These are phyloP conservation scores for Buathra laborator DNA, from an alignment of 2,888 invertebrate species.

Conservation along the genomic window DNA sequence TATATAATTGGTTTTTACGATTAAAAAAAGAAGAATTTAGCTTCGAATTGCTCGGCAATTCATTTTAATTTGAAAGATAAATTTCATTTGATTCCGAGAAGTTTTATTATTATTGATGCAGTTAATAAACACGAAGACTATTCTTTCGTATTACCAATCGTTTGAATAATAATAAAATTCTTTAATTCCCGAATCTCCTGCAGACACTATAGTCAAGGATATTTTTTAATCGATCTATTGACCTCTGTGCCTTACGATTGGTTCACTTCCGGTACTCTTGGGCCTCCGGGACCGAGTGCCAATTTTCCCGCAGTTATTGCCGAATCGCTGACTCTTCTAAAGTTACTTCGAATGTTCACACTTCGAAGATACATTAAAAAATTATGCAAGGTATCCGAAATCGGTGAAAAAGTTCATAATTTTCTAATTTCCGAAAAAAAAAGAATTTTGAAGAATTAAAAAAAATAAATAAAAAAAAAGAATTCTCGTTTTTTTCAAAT, in stretches of 20 bases:
- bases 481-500: neutral
- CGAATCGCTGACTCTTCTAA: conserved; percentile 77
- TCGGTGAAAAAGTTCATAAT: neutral
- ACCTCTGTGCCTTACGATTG: conserved; percentile 80
- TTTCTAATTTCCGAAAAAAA: too few species aligned
- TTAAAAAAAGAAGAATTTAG: neutral
- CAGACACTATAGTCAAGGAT: conserved; percentile 81
- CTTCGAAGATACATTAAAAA: conserved; percentile 75
- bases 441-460: neutral
- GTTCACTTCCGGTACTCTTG: conserved; percentile 68
- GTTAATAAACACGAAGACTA: neutral
- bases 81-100: neutral
- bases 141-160: neutral
- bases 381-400: conserved; percentile 71
- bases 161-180: neutral
- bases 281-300: conserved; percentile 67
- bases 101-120: too few species aligned
- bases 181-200: conserved; percentile 37
- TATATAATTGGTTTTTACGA: neutral
- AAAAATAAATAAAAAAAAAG: neutral
- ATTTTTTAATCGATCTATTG: conserved; percentile 81
- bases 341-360: conserved; percentile 75
- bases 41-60: too few species aligned
- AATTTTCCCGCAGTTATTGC: conserved; percentile 73
- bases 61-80: neutral